Conservation (phyloP, 2,888 invertebrate species). For the Stenurella melanura region DNA sequence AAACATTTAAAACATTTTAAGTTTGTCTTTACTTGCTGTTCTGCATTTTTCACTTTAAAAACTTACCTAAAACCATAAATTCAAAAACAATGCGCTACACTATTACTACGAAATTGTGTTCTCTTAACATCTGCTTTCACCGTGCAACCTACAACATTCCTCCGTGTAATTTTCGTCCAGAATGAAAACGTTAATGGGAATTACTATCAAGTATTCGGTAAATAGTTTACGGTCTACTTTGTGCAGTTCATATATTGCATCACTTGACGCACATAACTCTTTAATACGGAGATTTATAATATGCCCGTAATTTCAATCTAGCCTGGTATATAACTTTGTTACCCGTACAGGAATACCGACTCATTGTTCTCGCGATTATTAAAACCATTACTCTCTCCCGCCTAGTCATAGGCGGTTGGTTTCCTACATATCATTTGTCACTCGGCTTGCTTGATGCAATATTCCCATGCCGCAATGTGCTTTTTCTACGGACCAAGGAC, state of each 20-base stretch:
- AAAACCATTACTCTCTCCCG: slow-evolving; percentile 59
- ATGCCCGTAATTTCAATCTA: slow-evolving; percentile 54
- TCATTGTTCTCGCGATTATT: slow-evolving; percentile 58
- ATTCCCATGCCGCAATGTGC: slow-evolving; percentile 19
- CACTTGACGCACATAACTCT: slow-evolving; percentile 49
- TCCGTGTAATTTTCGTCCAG: neutral
- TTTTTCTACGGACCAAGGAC: slow-evolving; percentile 24
- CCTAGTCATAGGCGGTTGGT: slow-evolving; percentile 53
- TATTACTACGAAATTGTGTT: neutral
- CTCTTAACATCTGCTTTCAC: neutral
- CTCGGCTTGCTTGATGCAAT: slow-evolving; percentile 55
- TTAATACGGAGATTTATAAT: slow-evolving; percentile 52
- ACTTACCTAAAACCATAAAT: no score
- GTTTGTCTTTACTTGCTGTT: no score
- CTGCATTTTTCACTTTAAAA: no score
- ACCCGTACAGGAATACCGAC: slow-evolving; percentile 52
- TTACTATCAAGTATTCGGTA: slow-evolving; percentile 5
- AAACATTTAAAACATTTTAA: no score
- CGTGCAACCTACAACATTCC: neutral
- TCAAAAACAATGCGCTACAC: no score
- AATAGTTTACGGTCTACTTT: slow-evolving; percentile 31
- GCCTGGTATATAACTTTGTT: slow-evolving; percentile 53
- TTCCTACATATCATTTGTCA: slow-evolving; percentile 59
- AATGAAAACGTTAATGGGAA: slow-evolving; percentile 4
- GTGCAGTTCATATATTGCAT: slow-evolving; percentile 39